Percentiles rank a stretch among this genome's conserved stretches.
These are phyloP conservation scores for Ichneumoninae sp. DNA, from an alignment of 2,888 invertebrate genomes.

Conservation along the genomic window DNA sequence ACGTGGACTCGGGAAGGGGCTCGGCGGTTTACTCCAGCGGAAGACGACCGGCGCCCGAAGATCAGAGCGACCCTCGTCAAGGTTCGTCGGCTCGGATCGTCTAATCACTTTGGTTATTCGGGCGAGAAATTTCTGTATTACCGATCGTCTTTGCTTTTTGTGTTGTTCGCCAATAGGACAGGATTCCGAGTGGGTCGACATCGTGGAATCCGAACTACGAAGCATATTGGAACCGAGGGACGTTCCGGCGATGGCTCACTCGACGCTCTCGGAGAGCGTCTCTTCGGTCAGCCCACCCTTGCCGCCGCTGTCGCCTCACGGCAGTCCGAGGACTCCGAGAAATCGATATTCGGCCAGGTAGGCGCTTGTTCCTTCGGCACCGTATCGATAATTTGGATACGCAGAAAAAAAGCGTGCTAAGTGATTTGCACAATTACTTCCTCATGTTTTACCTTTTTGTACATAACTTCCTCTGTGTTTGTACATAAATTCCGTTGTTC, in stretches of 20 bases:
- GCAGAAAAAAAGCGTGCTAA: too few relatives aligned
- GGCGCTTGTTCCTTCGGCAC: neutral
- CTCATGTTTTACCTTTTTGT: too few relatives aligned
- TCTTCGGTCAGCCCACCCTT: constrained; percentile 92
- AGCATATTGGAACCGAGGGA: constrained; percentile 91
- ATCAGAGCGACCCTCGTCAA: constrained; percentile 77
- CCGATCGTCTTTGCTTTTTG: neutral
- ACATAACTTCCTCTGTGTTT: too few relatives aligned
- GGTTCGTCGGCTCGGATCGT: constrained; percentile 70
- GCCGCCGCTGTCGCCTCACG: constrained; percentile 91
- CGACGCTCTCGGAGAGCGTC: constrained; percentile 88
- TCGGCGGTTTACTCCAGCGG: constrained; percentile 93
- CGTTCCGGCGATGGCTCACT: constrained; percentile 88
- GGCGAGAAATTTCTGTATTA: neutral
- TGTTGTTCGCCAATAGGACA: constrained; percentile 82
- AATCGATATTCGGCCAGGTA: constrained; percentile 83
- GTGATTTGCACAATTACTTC: too few relatives aligned
- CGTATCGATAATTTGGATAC: too few relatives aligned
- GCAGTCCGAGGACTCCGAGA: constrained; percentile 81
- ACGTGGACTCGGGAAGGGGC: constrained; percentile 92
- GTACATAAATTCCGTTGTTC: too few relatives aligned
- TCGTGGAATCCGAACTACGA: constrained; percentile 92
- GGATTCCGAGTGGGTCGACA: constrained; percentile 93
- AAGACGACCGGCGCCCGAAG: constrained; percentile 86
- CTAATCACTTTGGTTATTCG: neutral